Conservation (phyloP, 2,888 invertebrate species). For the Chironomus tentans region DNA sequence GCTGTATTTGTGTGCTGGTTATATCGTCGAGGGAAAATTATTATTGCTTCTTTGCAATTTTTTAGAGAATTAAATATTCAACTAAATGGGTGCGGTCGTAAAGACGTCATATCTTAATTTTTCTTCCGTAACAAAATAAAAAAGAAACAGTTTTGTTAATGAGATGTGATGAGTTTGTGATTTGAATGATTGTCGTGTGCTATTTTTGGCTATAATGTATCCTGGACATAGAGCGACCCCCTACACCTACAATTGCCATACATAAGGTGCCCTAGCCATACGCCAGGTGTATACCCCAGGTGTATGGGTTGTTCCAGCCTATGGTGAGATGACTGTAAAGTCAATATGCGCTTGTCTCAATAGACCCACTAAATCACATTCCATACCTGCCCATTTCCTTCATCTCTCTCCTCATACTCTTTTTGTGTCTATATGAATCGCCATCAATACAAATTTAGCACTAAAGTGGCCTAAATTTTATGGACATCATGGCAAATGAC, state of each 20-base stretch:
- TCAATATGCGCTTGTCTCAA: background rate
- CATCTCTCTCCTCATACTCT: no score
- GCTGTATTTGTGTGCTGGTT: background rate
- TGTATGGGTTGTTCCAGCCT: no score
- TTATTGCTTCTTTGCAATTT: conserved; percentile 2
- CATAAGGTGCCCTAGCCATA: no score
- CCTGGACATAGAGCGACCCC: no score
- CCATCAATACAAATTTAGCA: conserved; percentile 8
- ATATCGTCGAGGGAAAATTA: background rate
- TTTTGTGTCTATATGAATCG: no score
- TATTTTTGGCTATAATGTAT: no score
- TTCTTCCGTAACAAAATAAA: background rate
- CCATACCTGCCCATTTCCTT: no score
- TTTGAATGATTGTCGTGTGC: background rate
- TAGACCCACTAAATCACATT: background rate
- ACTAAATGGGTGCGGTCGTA: background rate
- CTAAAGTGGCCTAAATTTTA: conserved; percentile 18
- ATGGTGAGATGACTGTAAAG: no score
- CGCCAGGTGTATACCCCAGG: no score
- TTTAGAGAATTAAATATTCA: background rate
- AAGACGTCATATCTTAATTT: background rate
- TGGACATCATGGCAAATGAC: background rate
- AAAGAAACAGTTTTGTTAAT: no score
- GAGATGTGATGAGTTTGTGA: background rate
- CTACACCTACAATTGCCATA: no score